Base-by-base conservation (phyloP, 1,140 invertebrate genomes). In the Ceratina japonica region DNA sequence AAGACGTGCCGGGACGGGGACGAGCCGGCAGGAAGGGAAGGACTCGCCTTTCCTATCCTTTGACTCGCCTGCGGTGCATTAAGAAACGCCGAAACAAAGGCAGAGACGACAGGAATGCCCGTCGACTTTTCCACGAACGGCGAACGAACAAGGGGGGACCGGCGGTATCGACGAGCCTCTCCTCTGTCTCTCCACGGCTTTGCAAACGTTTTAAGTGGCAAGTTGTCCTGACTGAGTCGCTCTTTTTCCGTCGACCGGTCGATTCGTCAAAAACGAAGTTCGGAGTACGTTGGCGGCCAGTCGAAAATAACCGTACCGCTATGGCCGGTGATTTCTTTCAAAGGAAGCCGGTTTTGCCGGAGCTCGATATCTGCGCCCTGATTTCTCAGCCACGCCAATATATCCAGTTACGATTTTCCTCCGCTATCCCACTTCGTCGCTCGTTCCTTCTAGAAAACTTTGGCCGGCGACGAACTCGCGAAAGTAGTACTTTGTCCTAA, bases 11-110 rank as follows among this genome's bases (percentile, higher is more conserved):
- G 18, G 18, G 3, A 24, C 0, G 4, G 24, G 0, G 7, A 16
- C 1, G n/a, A 62, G 24, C 7, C 62, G 12, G 4, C 18, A 12
- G 31, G 13, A 20, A n/a, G 15, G 10, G 10, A n/a, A 37, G 31
- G 22, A 31, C 44, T 31, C 66, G 54, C n/a, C 61, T 75, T 61
- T 71, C 62, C 49, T 58, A 73, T 75, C 71, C 77, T 83, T 83
- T 82, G 69, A 86, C 61, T 83, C 56, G 37, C 24, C 79, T 63
- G 86, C 84, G 85, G 85, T 89, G 86, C 89, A 89, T 90, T 90
- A 90, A 90, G 86, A 89, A 90, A 87, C 87, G 59, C 85, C 86
- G 81, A 90, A 88, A 90, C 88, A 90, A 90, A 90, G 84, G 83
- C 85, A 75, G 68, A 89, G 73, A 88, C 81, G 80, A 79, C 73